Evolutionary conservation across 2,797 vertebrate species (phyloP).

Genomic region (Onychomys arenicola): DNA sequence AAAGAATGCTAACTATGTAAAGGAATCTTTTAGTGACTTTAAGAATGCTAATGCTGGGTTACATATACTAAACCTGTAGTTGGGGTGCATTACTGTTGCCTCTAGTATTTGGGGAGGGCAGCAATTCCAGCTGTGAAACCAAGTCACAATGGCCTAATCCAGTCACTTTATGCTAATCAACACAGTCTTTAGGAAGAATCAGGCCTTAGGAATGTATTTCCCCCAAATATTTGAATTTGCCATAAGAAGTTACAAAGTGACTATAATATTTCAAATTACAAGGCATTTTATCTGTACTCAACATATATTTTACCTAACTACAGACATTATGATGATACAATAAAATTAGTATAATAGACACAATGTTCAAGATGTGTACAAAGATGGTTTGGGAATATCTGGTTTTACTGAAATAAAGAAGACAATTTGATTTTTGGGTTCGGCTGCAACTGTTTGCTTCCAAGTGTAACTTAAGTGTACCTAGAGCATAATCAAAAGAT

Average conservation of each 20-base stretch:
- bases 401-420: conserved; percentile 42
- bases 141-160: background rate
- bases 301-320: conserved; percentile 51
- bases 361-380: conserved; percentile 21
- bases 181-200: background rate
- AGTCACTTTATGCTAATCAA: conserved; percentile 46
- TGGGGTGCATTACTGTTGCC: background rate
- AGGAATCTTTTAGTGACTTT: conserved; percentile 45
- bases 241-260: background rate
- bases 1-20: conserved; percentile 52
- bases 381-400: conserved; percentile 44
- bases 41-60: conserved; percentile 22
- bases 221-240: conserved; percentile 37
- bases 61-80: background rate
- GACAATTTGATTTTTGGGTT: conserved; percentile 51
- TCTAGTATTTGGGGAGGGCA: background rate
- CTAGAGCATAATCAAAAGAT: conserved; percentile 2
- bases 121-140: background rate
- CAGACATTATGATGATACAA: conserved; percentile 9
- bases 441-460: background rate
- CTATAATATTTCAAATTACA: conserved; percentile 48
- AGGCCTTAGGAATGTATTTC: conserved; percentile 5
- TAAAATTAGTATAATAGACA: conserved; percentile 35
- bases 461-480: conserved; percentile 26
- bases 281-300: conserved; percentile 45